Evolutionary conservation across 2,113 vertebrate genomes (phyloP), one percentile per base, ranked within the genome.

Genomic region (Phalacrocorax aristotelis): DNA sequence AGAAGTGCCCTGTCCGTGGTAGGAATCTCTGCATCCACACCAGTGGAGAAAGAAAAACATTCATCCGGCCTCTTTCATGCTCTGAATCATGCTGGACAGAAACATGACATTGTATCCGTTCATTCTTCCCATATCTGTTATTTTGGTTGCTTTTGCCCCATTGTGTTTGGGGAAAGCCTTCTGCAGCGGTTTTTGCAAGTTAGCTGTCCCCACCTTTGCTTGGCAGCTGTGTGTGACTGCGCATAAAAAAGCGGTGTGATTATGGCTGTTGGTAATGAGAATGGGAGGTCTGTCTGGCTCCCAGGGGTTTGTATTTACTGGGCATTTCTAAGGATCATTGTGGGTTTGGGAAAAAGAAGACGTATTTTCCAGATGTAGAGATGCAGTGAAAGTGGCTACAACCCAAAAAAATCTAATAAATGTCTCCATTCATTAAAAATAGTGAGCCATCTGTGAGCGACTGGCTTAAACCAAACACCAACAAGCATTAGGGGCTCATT

Each of bases 381-480:
- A 58, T 58, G 12, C 10, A 36, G 7, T 74, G 66, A 80, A 90
- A 82, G 54, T 2, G 3, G 48, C 48, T 75, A 14, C 19, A 91
- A 40, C 30, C 44, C 7, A 0, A 7, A 32, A 80, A 82, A 82
- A 71, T 57, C 49, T 46, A 49, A 62, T 69, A 58, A 80, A 44
- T 49, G 4, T 80, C 34, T 93, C 58, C 8, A 26, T 79, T 95
- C 78, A 70, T 70, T 90, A 42, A n/a, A 93, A 65, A 34, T 15
- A 80, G 61, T 42, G 66, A 93, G 40, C 71, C 71, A 62, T 80
- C 78, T 83, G 62, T 83, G 70, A 91, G 58, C 1, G 0, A 80
- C 22, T 70, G 70, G 29, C 83, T 95, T 91, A 90, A 92, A 74
- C 34, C 36, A 85, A 96, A 92, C 60, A 94, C 36, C 87, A 83